Base-by-base conservation (phyloP, 2,888 invertebrate species). In the Drosophila buzzatii region DNA sequence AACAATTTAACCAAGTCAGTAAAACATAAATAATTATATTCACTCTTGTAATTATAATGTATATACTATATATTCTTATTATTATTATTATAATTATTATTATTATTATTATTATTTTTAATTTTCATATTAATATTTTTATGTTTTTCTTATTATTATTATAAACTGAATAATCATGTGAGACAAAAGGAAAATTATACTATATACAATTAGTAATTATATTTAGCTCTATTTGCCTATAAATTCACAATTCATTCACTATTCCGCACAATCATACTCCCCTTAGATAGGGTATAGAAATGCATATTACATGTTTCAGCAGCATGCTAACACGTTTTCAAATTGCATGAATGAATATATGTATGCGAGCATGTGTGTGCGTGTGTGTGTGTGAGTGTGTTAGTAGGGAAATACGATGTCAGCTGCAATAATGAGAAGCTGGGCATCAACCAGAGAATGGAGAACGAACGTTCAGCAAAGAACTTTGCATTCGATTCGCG, bases 341-440 rank as follows among this genome's bases (percentile, higher is more conserved):
- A 42, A 56, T 27, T 51, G 44, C 14, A 14, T 39, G 42, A 18
- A 20, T n/a, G 14, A 1, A 20, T 56, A n/a, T 47, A 4, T 27
- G 23, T 23, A 6, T 23, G 6, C 1, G n/a, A 31, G 18, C 47
- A 23, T 41, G 23, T 27, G 12, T 52, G 27, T 57, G 47, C 18
- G 18, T 1, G 2, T 31, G 27, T 6, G 27, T 49, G 27, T 47
- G 59, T 9, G 31, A 44, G 35, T 65, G 42, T 63, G 51, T 45
- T 58, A 27, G 44, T 65, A 42, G 63, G 59, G 47, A 73, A 70
- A 62, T 62, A 70, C 63, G 70, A 81, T 74, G 86, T 73, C 82
- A 79, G 79, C 66, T 67, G 57, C 58, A 79, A 76, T 82, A 74
- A 77, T 77, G 76, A 79, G 74, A 72, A 72, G 76, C 71, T 79